phyloP scores from a whole-genome alignment of 2,113 vertebrate genomes.

The Shinisaurus crocodilurus region DNA sequence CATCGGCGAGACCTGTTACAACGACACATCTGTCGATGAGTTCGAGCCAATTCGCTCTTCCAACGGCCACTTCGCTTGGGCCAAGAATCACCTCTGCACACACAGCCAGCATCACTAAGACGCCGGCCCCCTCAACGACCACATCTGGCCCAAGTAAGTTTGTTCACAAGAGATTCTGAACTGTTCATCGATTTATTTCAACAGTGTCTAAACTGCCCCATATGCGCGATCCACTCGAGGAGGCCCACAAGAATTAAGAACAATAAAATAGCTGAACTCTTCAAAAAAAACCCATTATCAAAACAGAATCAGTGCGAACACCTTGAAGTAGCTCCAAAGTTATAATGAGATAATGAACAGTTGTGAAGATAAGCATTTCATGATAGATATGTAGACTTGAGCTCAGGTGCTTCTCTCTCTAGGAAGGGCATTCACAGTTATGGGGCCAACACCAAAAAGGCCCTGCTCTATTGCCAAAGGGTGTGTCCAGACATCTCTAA shows the following conservation, averaged over 20 bases:
- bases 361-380: not conserved
- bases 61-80: not conserved
- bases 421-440: not conserved
- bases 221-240: not conserved
- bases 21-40: fast-evolving
- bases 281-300: not conserved
- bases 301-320: not conserved
- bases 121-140: fast-evolving
- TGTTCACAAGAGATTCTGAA: not conserved
- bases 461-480: not conserved
- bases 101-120: fast-evolving
- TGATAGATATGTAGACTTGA: not conserved
- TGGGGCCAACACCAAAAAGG: not conserved
- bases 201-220: not conserved
- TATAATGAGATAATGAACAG: not conserved
- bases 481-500: not conserved
- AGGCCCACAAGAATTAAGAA: not conserved
- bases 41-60: not conserved
- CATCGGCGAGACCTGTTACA: fast-evolving
- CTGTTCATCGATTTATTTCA: not conserved
- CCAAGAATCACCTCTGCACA: not conserved
- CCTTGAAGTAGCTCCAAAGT: not conserved
- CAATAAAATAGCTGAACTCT: not conserved
- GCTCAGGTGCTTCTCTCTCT: not conserved
- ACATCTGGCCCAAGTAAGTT: conserved; percentile 60